Percentiles rank a stretch among this genome's conserved stretches.
phyloP scores from a whole-genome alignment of 2,113 vertebrate genomes.

The Todiramphus chloris region DNA sequence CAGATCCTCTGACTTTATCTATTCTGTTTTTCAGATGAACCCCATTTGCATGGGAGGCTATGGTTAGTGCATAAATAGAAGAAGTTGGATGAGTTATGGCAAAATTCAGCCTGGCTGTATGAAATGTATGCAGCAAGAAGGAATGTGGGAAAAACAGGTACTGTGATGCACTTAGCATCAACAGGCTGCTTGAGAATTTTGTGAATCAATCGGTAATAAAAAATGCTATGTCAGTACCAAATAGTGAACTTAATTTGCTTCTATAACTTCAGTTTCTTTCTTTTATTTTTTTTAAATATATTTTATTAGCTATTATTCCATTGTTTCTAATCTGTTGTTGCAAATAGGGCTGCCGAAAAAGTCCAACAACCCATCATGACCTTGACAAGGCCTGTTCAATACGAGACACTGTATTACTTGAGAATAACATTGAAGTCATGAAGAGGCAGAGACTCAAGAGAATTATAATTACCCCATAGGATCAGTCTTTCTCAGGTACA shows the following conservation, averaged over 20 bases:
- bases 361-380: fast-evolving
- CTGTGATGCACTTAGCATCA: not conserved
- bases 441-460: not conserved
- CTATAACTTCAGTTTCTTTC: not conserved
- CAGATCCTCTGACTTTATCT: not conserved
- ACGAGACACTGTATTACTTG: not conserved
- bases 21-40: not conserved
- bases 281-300: not conserved
- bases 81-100: not conserved
- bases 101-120: not conserved
- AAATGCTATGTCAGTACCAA: not conserved
- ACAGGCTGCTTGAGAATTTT: not conserved
- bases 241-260: not conserved
- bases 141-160: not conserved
- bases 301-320: not conserved
- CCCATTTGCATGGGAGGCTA: not conserved
- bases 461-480: not conserved
- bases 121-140: not conserved
- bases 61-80: not conserved
- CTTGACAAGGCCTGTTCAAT: not conserved
- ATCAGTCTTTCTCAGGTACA: not conserved
- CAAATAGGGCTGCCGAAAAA: not conserved
- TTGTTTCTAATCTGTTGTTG: not conserved
- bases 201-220: not conserved
- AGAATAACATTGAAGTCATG: not conserved